Evolutionary conservation across 2,113 vertebrate genomes (phyloP).

Genomic region (Symphodus melops): DNA sequence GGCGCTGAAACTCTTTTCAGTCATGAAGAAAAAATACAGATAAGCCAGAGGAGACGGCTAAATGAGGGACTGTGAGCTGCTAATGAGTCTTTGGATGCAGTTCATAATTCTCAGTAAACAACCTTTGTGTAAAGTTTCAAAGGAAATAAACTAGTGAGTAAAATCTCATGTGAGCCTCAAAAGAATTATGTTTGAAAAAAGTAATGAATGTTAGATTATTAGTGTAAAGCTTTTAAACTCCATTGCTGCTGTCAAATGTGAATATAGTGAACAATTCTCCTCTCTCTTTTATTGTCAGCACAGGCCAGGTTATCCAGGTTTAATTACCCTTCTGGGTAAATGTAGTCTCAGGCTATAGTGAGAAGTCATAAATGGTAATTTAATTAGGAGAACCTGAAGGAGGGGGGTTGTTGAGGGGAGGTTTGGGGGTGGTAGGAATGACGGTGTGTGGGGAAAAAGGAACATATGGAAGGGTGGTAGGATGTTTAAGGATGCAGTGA

Average conservation of each 20-base stretch:
- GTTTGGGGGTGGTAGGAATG: neutral
- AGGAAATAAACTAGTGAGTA: conserved; percentile 10
- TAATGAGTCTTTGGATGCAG: conserved; percentile 6
- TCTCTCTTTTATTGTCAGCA: conserved; percentile 29
- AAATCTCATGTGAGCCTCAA: neutral
- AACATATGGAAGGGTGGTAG: neutral
- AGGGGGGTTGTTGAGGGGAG: neutral
- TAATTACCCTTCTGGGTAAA: conserved; percentile 64
- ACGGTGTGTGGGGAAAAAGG: conserved; percentile 16
- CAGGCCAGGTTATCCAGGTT: conserved; percentile 42
- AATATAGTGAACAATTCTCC: neutral
- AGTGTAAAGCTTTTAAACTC: neutral
- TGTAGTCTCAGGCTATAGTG: conserved; percentile 47
- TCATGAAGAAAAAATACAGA: neutral
- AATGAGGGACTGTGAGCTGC: neutral
- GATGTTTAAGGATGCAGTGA: conserved; percentile 32
- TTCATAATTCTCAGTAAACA: neutral
- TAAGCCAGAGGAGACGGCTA: conserved; percentile 1
- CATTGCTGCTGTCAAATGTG: too few species aligned
- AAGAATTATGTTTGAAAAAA: conserved; percentile 13
- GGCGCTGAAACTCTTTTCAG: neutral
- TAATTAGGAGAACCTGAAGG: conserved; percentile 47
- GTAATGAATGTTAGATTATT: conserved; percentile 26
- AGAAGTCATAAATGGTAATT: conserved; percentile 68
- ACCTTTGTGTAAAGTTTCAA: conserved; percentile 6